phyloP scores from a whole-genome alignment of 2,888 invertebrate genomes.

The Melanophora roralis region DNA sequence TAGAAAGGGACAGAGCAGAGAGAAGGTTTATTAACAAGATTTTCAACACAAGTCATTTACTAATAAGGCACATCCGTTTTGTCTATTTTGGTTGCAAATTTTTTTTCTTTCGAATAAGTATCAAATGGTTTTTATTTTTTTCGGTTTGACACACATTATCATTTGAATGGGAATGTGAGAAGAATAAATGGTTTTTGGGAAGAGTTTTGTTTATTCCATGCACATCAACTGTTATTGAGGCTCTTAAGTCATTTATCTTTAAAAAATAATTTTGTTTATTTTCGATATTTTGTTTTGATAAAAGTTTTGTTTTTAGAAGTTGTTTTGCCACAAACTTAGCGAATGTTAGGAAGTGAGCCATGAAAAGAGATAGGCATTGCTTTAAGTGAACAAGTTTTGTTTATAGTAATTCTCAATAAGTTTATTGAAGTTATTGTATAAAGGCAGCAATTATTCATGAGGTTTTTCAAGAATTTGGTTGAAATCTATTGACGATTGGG shows the following conservation, averaged over 20 bases:
- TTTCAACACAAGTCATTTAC: slow-evolving; percentile 27
- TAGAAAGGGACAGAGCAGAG: too few relatives aligned
- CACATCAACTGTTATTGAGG: slow-evolving; percentile 7
- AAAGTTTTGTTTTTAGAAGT: background rate
- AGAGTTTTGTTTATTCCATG: slow-evolving; percentile 5
- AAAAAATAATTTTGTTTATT: slow-evolving; percentile 24
- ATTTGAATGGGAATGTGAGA: background rate
- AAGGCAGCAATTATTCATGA: too few relatives aligned
- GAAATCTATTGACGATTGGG: too few relatives aligned
- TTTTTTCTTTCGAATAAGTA: background rate
- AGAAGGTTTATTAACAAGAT: slow-evolving; percentile 47
- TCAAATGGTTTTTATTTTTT: too few relatives aligned
- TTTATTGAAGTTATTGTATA: too few relatives aligned
- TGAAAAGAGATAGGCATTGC: slow-evolving; percentile 8
- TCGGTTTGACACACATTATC: too few relatives aligned
- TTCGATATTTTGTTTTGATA: background rate
- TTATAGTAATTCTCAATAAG: too few relatives aligned
- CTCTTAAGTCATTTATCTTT: slow-evolving; percentile 48
- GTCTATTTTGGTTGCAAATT: slow-evolving; percentile 6
- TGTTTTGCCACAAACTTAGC: background rate
- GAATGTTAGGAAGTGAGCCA: slow-evolving; percentile 20
- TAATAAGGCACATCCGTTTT: slow-evolving; percentile 44
- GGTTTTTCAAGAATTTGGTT: too few relatives aligned
- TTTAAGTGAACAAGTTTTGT: background rate
- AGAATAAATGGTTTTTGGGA: too few relatives aligned